Conservation (phyloP, 2,797 vertebrate species). For the Tauraco hartlaubi region DNA sequence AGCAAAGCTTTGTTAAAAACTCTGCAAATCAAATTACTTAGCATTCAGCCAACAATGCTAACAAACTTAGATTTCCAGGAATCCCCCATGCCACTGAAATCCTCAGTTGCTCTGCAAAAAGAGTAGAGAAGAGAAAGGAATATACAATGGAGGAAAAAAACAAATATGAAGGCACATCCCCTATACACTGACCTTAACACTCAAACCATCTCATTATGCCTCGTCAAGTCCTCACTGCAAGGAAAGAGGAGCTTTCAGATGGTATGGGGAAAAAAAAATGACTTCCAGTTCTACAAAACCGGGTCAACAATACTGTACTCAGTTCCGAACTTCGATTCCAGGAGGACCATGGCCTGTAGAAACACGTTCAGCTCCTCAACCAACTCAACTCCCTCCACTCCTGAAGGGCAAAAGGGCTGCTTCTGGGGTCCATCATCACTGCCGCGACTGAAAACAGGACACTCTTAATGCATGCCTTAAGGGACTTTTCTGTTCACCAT, state of each 20-base stretch:
- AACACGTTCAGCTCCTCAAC: background rate
- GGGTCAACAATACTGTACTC: background rate
- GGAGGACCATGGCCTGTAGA: background rate
- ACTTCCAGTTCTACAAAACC: background rate
- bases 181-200: background rate
- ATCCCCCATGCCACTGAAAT: background rate
- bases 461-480: background rate
- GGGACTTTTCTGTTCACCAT: background rate
- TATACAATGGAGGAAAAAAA: background rate
- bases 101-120: background rate
- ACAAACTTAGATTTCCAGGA: conserved; percentile 23
- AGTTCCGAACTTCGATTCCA: rapidly evolving
- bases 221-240: background rate
- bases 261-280: background rate
- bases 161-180: background rate
- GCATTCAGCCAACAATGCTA: background rate
- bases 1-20: conserved; percentile 40
- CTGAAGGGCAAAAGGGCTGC: background rate
- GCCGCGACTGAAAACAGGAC: rapidly evolving
- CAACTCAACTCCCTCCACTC: background rate
- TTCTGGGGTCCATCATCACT: background rate
- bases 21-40: conserved; percentile 21
- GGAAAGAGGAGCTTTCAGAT: background rate
- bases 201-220: background rate
- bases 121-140: background rate